Base-by-base conservation (phyloP, 2,113 vertebrate species). In the Chionomys nivalis region DNA sequence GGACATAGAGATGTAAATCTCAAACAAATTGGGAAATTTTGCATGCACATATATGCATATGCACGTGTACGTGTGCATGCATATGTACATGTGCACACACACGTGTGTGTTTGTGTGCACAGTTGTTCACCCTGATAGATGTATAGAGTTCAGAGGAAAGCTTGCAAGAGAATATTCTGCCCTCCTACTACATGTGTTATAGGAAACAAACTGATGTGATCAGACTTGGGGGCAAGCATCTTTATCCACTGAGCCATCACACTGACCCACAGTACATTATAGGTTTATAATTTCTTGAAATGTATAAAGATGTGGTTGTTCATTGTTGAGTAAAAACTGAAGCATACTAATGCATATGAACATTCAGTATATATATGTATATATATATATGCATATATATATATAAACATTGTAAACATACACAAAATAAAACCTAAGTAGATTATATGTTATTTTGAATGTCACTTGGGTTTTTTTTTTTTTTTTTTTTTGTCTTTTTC, bases 371-470 rank as follows among this genome's bases (percentile, higher is more conserved):
- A 7, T 14, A 33, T 12, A 3, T 39, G 4, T 47, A 81, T 66
- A 89, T 52, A 39, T 39, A 81, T 72, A 76, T n/a, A n/a, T n/a
- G n/a, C n/a, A n/a, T n/a, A n/a, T 47, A 81, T 66, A 89, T 52
- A 39, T 39, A 81, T 72, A 76, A 14, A n/a, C 58, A 9, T 44
- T 49, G 3, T 42, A 39, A 16, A 33, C 4, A 39, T 39, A 39
- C 1, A 61, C 23, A 39, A n/a, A 70, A 28, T 75, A 68, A 96
- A 63, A 3, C 68, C 5, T 89, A 73, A 44, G 68, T 61, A 36
- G 3, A 78, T 94, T 17, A 72, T 77, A 92, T 63, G 33, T 90
- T 28, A 63, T 55, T 85, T 76, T 93, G 17, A 95, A 6, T 89
- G 6, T 75, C 4, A 7, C 81, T 75, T 94, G 28, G 5, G 2